Evolutionary conservation across 2,113 vertebrate genomes (phyloP).

Genomic region (Grallaria varia): DNA sequence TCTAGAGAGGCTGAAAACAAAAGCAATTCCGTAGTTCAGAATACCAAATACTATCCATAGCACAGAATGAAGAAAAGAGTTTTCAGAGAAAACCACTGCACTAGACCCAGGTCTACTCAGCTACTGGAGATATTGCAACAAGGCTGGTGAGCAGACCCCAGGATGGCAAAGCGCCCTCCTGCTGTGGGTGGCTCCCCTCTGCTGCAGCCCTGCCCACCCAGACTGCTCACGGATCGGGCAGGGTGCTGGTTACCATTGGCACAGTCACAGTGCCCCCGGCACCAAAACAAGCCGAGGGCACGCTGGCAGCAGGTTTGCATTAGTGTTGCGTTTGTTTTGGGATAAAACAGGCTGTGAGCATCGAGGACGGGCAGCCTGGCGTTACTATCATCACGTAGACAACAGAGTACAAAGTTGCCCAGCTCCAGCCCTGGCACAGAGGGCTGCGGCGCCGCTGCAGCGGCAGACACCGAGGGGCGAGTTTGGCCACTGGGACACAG

Average conservation of each 20-base stretch:
- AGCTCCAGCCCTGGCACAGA: not conserved
- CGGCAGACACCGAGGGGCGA: not conserved
- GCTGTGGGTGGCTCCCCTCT: not conserved
- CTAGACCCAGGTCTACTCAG: not conserved
- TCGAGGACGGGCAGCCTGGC: not conserved
- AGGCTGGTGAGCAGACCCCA: not conserved
- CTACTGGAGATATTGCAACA: not conserved
- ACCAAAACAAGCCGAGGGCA: not conserved
- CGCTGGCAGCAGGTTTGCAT: not conserved
- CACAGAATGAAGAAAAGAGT: not conserved
- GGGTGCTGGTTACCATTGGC: not conserved
- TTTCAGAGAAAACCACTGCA: conserved; percentile 48
- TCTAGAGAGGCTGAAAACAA: conserved; percentile 33
- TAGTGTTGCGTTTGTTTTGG: conserved; percentile 5
- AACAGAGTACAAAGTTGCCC: not conserved
- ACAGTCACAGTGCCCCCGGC: not conserved
- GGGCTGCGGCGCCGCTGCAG: not conserved
- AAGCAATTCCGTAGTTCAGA: conserved; percentile 40
- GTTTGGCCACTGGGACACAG: not conserved
- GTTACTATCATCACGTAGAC: not conserved
- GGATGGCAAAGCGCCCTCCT: not conserved
- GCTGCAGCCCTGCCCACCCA: not conserved
- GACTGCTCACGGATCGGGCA: not conserved
- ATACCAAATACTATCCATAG: conserved; percentile 9
- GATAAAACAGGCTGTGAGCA: not conserved